phyloP scores from a whole-genome alignment of 2,797 vertebrate species.

The Enteromius thamalakanensis region DNA sequence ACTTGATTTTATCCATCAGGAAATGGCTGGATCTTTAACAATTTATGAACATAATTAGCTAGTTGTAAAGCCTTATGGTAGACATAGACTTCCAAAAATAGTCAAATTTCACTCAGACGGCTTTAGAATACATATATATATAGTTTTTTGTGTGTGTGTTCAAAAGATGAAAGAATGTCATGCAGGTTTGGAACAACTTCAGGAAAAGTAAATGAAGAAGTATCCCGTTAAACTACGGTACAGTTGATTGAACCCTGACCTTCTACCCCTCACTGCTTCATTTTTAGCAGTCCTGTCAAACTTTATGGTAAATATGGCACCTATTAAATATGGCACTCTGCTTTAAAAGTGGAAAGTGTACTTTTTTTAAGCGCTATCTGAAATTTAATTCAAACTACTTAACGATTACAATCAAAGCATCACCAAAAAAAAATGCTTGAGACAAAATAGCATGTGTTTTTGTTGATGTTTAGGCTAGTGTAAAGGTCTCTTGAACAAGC shows the following conservation, averaged over 20 bases:
- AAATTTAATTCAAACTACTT: not conserved
- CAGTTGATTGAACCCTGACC: not conserved
- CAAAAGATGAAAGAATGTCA: not conserved
- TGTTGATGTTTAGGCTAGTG: constrained; percentile 46
- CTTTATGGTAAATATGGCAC: not conserved
- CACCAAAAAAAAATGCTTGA: not conserved
- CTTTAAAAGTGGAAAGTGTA: not conserved
- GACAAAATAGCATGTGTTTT: constrained; percentile 32
- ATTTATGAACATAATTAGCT: not conserved
- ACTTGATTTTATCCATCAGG: not conserved
- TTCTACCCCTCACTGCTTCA: not conserved
- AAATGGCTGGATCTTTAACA: not conserved
- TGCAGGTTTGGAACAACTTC: not conserved
- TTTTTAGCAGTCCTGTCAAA: not conserved
- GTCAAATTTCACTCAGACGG: too few species aligned
- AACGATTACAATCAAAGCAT: not conserved
- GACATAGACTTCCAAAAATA: too few species aligned
- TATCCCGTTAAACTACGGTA: not conserved
- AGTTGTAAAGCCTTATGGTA: not conserved
- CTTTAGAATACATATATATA: too few species aligned
- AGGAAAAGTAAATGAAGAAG: not conserved
- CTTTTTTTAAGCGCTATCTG: not conserved
- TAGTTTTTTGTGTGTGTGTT: not conserved
- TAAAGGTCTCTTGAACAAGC: constrained; percentile 32
- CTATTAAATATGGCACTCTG: not conserved